Percentiles rank a stretch among this genome's conserved stretches.
These are phyloP conservation scores for Rhinoraja longicauda DNA, from an alignment of 2,797 vertebrate genomes.

Conservation along the genomic window DNA sequence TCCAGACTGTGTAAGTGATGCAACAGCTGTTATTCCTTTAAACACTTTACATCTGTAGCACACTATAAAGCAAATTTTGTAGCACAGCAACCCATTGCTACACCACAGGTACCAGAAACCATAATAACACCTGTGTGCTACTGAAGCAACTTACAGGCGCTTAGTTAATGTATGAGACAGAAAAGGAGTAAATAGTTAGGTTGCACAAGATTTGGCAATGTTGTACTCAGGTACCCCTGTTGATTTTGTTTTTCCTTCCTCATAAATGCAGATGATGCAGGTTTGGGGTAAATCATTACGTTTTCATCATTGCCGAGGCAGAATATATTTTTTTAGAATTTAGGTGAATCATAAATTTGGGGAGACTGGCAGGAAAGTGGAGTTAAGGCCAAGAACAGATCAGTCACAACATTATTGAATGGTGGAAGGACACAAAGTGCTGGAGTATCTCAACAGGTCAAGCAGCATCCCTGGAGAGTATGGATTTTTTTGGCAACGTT, in stretches of 20 bases:
- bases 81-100: slow-evolving; percentile 5
- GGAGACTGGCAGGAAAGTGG: too few relatives aligned
- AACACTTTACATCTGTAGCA: slow-evolving; percentile 32
- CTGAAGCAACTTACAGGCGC: not conserved
- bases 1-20: not conserved
- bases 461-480: too few relatives aligned
- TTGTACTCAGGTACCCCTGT: too few relatives aligned
- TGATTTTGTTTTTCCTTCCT: not conserved
- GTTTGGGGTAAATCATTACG: not conserved
- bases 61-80: slow-evolving; percentile 31
- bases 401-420: too few relatives aligned
- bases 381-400: too few relatives aligned
- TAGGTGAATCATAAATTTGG: too few relatives aligned
- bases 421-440: too few relatives aligned
- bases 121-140: slow-evolving; percentile 3
- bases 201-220: not conserved
- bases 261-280: not conserved
- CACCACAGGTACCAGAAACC: slow-evolving; percentile 6
- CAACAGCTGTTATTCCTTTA: slow-evolving; percentile 30
- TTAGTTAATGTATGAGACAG: slow-evolving; percentile 4
- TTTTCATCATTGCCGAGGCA: too few relatives aligned
- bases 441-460: too few relatives aligned
- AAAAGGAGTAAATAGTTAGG: not conserved
- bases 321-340: too few relatives aligned
- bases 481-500: not conserved